Conservation (phyloP, 2,113 vertebrate species). For the Arothron firmamentum region DNA sequence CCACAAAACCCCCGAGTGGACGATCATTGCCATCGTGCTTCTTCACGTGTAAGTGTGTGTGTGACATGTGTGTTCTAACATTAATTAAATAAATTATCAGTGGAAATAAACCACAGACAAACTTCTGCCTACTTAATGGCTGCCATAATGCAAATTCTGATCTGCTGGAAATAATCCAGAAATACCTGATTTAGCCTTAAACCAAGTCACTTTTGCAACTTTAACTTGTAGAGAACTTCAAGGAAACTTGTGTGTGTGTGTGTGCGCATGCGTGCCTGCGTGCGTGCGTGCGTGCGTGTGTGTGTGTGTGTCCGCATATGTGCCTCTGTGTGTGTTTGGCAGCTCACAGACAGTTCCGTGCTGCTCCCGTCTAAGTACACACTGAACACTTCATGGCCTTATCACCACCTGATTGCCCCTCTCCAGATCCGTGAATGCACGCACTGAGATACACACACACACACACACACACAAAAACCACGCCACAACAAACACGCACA, state of each 20-base stretch:
- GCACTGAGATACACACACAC: background rate
- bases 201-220: background rate
- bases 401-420: constrained; percentile 65
- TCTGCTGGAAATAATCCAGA: too few species aligned
- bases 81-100: too few species aligned
- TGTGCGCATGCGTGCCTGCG: too few species aligned
- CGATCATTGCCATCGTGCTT: constrained; percentile 68
- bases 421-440: constrained; percentile 62
- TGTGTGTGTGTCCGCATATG: too few species aligned
- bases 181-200: background rate
- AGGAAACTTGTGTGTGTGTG: too few species aligned
- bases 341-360: constrained; percentile 66
- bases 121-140: background rate
- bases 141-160: background rate
- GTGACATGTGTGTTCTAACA: background rate
- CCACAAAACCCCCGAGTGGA: constrained; percentile 76
- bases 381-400: constrained; percentile 53
- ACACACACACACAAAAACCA: constrained; percentile 21
- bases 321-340: constrained; percentile 9
- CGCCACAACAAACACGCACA: constrained; percentile 8
- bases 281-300: too few species aligned
- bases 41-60: constrained; percentile 72
- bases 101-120: background rate
- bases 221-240: background rate
- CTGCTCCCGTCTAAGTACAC: constrained; percentile 75